A percentile compares a stretch with the other conserved stretches of the same genome.
Conservation (phyloP, 2,888 invertebrate genomes). For the Drosophila flavopinicola region DNA sequence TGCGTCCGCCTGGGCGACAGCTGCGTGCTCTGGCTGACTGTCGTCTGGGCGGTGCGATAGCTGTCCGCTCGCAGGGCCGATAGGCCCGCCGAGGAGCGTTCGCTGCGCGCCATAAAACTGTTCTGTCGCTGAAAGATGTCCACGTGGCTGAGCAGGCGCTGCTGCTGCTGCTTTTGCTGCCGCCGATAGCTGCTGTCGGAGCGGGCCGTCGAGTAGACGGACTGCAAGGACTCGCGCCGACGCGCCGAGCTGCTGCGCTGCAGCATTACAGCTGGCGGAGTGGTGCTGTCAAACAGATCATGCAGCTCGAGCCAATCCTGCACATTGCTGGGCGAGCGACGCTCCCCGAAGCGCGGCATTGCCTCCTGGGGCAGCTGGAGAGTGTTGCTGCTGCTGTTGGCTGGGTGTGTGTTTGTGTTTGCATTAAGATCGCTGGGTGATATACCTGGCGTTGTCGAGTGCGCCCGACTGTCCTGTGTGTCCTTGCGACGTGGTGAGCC, state of each 20-base stretch:
- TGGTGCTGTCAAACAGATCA: constrained; percentile 69
- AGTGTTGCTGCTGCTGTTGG: constrained; percentile 22
- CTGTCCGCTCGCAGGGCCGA: constrained; percentile 70
- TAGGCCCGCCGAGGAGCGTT: constrained; percentile 81
- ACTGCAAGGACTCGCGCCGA: constrained; percentile 71
- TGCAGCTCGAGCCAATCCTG: constrained; percentile 84
- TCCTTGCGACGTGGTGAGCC: constrained; percentile 88
- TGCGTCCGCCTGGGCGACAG: constrained; percentile 43
- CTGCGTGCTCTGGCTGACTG: constrained; percentile 42
- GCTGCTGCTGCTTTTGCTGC: constrained; percentile 50
- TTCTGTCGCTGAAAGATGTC: constrained; percentile 80
- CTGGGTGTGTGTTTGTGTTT: constrained; percentile 19
- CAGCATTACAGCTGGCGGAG: constrained; percentile 8
- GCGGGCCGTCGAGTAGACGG: constrained; percentile 70
- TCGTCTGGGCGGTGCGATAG: constrained; percentile 53
- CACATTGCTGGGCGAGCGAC: constrained; percentile 83
- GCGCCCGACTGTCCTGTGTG: constrained; percentile 56
- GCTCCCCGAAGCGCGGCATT: constrained; percentile 82
- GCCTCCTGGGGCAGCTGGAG: constrained; percentile 62
- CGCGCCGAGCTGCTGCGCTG: constrained; percentile 41
- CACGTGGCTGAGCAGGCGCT: constrained; percentile 68
- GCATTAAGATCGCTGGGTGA: constrained; percentile 41
- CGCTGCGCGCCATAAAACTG: constrained; percentile 81
- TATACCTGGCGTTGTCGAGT: constrained; percentile 78
- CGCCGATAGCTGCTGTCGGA: constrained; percentile 69